A percentile compares a stretch with the other conserved stretches of the same genome.
Conservation (phyloP, 1,140 invertebrate genomes). For the Chionoecetes opilio region DNA sequence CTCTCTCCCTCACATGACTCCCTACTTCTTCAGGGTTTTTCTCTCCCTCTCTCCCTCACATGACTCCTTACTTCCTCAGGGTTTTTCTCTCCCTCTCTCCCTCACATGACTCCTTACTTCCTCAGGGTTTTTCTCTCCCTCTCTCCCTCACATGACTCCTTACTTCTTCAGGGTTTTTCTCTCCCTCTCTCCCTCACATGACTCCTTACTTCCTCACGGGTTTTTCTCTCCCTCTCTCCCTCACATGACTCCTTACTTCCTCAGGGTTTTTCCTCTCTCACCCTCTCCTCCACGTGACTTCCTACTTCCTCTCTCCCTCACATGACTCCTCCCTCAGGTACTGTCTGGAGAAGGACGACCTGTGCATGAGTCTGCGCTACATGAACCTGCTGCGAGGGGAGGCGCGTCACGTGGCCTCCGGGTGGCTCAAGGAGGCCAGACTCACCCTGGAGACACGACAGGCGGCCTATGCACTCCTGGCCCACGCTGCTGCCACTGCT, state of each 20-base stretch:
- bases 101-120: too few relatives aligned
- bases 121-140: too few relatives aligned
- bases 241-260: background rate
- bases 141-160: background rate
- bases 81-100: too few relatives aligned
- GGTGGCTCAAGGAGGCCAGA: conserved; percentile 94
- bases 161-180: background rate
- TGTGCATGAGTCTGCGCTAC: conserved; percentile 93
- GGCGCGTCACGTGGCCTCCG: conserved; percentile 90
- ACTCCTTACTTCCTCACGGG: background rate
- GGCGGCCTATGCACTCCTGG: conserved; percentile 93
- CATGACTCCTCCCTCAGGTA: conserved; percentile 86
- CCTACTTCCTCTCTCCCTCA: background rate
- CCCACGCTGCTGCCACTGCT: conserved; percentile 88
- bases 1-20: too few relatives aligned
- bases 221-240: background rate
- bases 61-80: too few relatives aligned
- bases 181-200: background rate
- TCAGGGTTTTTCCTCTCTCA: too few relatives aligned
- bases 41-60: too few relatives aligned
- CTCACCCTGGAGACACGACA: conserved; percentile 95
- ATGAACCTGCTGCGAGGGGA: conserved; percentile 95
- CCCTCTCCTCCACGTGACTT: too few relatives aligned
- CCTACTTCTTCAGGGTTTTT: too few relatives aligned
- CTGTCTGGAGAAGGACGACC: conserved; percentile 93